Evolutionary conservation across 1,140 invertebrate species (phyloP), one percentile per base, ranked within the genome.

Genomic region (Philaenus spumarius): DNA sequence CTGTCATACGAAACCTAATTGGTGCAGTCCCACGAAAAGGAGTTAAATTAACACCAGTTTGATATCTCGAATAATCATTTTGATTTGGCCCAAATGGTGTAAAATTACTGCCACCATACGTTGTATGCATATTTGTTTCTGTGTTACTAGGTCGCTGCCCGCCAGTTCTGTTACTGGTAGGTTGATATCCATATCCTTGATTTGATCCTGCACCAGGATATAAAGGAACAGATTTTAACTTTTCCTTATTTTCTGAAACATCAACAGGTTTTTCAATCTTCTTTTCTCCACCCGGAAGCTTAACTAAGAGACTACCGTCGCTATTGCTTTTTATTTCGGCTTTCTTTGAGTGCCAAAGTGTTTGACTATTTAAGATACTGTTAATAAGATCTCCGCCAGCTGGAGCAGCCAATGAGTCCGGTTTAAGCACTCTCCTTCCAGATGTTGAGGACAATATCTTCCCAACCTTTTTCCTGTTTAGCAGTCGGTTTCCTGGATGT

Each of bases 341-440:
- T 56, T 81, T 79, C 53, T 80, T 84, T 1, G 84, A 82, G 66
- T 87, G 82, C 68, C 89, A 81, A n/a, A 84, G 72, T 56, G 83
- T 80, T 72, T 93, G 89, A 59, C 80, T 80, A 50, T 81, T 78
- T 63, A 94, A 75, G 58, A 94, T 93, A 60, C 76, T 82, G 9
- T 81, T 82, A 1, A 94, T 68, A 1, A 94, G 64, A 71, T 90
- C 85, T 14, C 68, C 56, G 12, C 55, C 47, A 20, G 55, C 39
- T 62, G 69, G 66, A 24, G 67, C 42, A 30, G 47, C 45, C n/a
- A 56, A 43, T 30, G 24, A 52, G 35, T 48, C 71, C 22, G 69
- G 64, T 7, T 69, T 67, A 14, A 67, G 71, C 39, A 56, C 67
- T 37, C 77, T 68, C 26, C 20, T 48, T 5, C 24, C 4, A 17